A percentile compares a stretch with the other conserved stretches of the same genome.
phyloP scores from a whole-genome alignment of 2,113 vertebrate genomes.

The Herpetotheres cachinnans region DNA sequence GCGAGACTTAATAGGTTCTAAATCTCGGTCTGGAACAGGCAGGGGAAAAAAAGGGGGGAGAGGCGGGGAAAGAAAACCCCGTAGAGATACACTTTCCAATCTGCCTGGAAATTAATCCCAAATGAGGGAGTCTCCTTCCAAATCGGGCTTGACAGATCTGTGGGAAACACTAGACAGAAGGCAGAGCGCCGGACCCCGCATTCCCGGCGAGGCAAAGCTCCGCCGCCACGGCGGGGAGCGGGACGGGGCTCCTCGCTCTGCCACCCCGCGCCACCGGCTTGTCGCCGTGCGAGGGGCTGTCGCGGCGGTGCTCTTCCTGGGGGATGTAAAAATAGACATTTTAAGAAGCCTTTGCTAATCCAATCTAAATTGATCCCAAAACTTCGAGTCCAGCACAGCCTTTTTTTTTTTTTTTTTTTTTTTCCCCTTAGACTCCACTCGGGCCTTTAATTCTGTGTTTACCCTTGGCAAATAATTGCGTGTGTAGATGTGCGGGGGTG shows the following conservation, averaged over 20 bases:
- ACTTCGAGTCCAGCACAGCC: neutral
- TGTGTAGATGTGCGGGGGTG: neutral
- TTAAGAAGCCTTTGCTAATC: neutral
- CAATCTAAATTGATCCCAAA: neutral
- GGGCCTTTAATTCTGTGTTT: neutral
- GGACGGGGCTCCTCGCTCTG: neutral
- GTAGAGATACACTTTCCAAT: slow-evolving; percentile 22
- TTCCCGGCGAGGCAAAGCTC: neutral
- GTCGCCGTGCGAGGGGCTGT: neutral
- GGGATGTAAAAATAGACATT: neutral
- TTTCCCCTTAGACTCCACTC: fast-evolving
- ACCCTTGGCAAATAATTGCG: neutral
- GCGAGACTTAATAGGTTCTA: neutral
- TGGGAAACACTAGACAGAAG: slow-evolving; percentile 51
- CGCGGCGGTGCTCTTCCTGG: neutral
- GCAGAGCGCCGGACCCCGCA: neutral
- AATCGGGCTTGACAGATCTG: slow-evolving; percentile 51
- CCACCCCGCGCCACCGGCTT: neutral
- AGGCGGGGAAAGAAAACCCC: neutral
- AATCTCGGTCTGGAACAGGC: neutral
- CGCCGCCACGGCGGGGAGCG: neutral
- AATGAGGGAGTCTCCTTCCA: slow-evolving; percentile 47
- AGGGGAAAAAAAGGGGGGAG: too few relatives aligned
- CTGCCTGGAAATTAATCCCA: slow-evolving; percentile 54
- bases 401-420: neutral